Base-by-base conservation (phyloP, 2,888 invertebrate species). In the Ypsolopha scabrella region DNA sequence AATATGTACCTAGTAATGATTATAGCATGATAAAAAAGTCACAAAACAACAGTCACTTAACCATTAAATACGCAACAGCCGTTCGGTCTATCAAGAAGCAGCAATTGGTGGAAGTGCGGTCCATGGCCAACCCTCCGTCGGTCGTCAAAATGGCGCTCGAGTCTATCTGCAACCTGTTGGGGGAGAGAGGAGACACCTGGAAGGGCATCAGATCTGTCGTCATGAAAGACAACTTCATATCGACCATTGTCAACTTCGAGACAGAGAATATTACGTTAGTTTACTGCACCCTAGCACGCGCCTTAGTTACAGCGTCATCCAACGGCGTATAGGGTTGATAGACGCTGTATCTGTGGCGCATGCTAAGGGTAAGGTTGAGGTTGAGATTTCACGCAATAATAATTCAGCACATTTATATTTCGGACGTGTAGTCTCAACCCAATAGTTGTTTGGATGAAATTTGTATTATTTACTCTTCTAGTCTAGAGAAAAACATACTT, bases 41-140 rank as follows among this genome's bases (percentile, higher is more conserved):
- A 9, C 39, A 39, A 43, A 43, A 49, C 41, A 49, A 49, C 49
- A 49, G 49, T 49, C 49, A 49, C 49, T 11, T 47, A 47, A 47
- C 37, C 9, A 36, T 37, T 13, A 24, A 24, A 24, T 24, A 24
- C 45, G 37, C 36, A 13, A 75, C 82, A 92, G 96, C 97, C 72
- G 98, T 98, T 72, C 94, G 96, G 80, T 94, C 95, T 61, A 98
- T 98, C 88, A 96, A 96, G 90, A 97, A 97, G 82, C 96, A 96
- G 79, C 96, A 98, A 79, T 88, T 98, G 70, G 96, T 97, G 55
- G 98, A 98, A 80, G 94, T 98, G 60, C 90, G 96, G 57, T 95
- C 97, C 35, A 95, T 98, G 94, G 94, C 94, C 57, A 96, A 96
- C 88, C 98, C 98, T 53, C 97, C 98, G 50, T 91, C 93, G 51